Evolutionary conservation across 1,140 invertebrate species (phyloP).

Genomic region (Acarapis woodi): DNA sequence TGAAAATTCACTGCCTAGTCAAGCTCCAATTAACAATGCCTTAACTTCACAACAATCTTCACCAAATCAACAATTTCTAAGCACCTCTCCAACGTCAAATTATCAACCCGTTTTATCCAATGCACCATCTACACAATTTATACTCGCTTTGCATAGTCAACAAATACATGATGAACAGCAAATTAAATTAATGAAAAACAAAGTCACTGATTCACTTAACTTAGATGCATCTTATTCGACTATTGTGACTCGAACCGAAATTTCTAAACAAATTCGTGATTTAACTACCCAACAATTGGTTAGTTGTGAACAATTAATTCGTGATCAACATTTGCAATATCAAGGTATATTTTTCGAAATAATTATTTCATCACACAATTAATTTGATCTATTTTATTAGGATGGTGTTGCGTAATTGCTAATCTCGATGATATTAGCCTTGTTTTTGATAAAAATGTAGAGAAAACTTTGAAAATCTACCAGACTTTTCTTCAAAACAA

Average conservation of each 20-base stretch:
- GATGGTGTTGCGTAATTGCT: constrained; percentile 73
- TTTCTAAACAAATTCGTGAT: constrained; percentile 50
- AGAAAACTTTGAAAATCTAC: too few species aligned
- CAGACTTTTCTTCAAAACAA: too few species aligned
- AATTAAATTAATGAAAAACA: too few species aligned
- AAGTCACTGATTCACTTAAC: constrained; percentile 31
- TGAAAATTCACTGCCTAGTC: too few species aligned
- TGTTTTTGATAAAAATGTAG: too few species aligned
- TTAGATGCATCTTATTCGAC: constrained; percentile 44
- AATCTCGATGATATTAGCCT: constrained; percentile 58
- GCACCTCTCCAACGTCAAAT: too few species aligned
- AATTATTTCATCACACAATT: too few species aligned
- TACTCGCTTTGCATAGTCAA: constrained; percentile 4
- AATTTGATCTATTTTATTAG: too few species aligned
- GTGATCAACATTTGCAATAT: constrained; percentile 80
- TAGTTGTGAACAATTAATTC: constrained; percentile 48
- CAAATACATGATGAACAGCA: constrained; percentile 1
- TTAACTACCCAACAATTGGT: constrained; percentile 37
- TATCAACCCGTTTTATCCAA: constrained; percentile 81
- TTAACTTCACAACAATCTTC: too few species aligned
- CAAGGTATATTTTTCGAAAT: too few species aligned
- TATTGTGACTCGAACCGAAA: constrained; percentile 37
- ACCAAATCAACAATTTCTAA: too few species aligned
- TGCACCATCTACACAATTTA: constrained; percentile 35
- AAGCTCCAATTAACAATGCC: too few species aligned